Conservation (phyloP, 2,888 invertebrate species). For the Sialis fuliginosa region DNA sequence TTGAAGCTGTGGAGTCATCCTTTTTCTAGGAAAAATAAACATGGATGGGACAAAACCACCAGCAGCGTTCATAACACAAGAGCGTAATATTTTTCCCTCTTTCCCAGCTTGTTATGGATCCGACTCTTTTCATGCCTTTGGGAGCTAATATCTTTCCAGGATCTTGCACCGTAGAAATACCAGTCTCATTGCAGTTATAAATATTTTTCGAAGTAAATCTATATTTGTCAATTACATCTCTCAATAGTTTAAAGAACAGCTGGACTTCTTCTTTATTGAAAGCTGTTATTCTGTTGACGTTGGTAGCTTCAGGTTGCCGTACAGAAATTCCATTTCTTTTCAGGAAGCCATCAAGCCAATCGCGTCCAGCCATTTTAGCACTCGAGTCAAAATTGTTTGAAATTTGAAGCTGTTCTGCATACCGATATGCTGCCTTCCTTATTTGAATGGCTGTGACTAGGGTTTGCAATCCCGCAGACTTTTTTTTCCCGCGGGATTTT, state of each 20-base stretch:
- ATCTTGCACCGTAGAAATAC: slow-evolving; percentile 21
- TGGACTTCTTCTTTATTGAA: slow-evolving; percentile 15
- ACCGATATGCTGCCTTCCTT: neutral
- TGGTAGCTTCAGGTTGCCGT: slow-evolving; percentile 16
- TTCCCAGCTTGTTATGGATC: slow-evolving; percentile 22
- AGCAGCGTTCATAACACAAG: slow-evolving; percentile 22
- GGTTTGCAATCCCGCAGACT: too few relatives aligned
- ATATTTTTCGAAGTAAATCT: slow-evolving; percentile 8
- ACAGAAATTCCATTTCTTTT: slow-evolving; percentile 12
- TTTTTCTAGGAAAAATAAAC: slow-evolving; percentile 26
- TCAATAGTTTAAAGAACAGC: slow-evolving; percentile 13
- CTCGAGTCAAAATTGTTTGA: neutral
- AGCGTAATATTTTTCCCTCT: slow-evolving; percentile 22
- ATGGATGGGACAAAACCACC: slow-evolving; percentile 24
- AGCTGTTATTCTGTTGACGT: slow-evolving; percentile 13
- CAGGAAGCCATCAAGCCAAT: slow-evolving; percentile 11
- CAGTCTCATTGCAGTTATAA: slow-evolving; percentile 25
- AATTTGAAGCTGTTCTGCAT: neutral
- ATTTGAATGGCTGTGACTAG: neutral
- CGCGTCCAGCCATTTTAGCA: slow-evolving; percentile 7
- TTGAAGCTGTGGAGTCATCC: slow-evolving; percentile 20
- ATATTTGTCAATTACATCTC: slow-evolving; percentile 10
- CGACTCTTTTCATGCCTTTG: slow-evolving; percentile 23
- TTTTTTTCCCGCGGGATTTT: slow-evolving; percentile 6
- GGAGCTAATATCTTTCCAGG: slow-evolving; percentile 20